Evolutionary conservation across 1,140 invertebrate species (phyloP), one percentile per base, ranked within the genome.

Genomic region (Globodera rostochiensis): DNA sequence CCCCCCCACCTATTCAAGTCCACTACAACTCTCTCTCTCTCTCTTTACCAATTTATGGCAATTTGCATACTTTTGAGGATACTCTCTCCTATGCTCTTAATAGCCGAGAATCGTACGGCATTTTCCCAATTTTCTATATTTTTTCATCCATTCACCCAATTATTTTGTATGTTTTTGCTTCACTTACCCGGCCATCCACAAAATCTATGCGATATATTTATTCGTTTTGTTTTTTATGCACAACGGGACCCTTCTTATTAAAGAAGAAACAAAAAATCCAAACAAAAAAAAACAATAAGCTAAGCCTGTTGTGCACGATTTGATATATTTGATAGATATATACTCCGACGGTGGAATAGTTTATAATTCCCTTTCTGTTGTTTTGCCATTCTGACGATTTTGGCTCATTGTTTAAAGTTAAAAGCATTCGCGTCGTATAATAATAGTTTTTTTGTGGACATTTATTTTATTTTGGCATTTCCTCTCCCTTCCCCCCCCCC

Each of bases 121-220:
- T 19, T 19, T 19, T 64, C 19, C 57, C 57, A 64, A 36, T 64
- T 64, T 64, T 64, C 11, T 64, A 64, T 64, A 15, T 64, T 64
- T 64, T 64, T 15, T 0, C 57, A 19, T 53, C 57, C 57, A 64
- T 64, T 64, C 57, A 19, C 19, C 19, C 19, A 6, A 15, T 60
- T 60, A 15, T 60, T 64, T 64, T 64, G 19, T 64, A 15, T 64
- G 19, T 64, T 64, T 64, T 64, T 64, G 57, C 11, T 64, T 64
- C 57, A 64, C 57, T 64, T 64, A 64, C 19, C 57, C 57, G 57
- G 57, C 57, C 57, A 64, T 64, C 57, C 36, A 36, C 36, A 36
- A 64, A 64, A 64, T 64, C 57, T 64, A 64, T 64, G 57, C 57
- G 57, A 64, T 64, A 64, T 15, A 64, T 64, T 64, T 15, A 64